phyloP scores from a whole-genome alignment of 2,113 vertebrate genomes.

The Plotosus lineatus region DNA sequence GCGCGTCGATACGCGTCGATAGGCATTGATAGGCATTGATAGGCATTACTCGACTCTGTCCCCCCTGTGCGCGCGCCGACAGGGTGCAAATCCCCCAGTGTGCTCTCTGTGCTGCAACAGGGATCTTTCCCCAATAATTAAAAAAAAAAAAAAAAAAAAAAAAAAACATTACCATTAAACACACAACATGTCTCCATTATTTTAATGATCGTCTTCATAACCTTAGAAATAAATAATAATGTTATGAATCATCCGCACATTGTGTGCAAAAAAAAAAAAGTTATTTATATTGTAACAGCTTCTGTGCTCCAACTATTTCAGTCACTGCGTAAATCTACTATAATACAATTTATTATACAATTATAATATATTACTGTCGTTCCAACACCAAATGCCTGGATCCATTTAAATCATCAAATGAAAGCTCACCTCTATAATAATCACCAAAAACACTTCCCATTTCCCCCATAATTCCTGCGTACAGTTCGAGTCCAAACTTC shows the following conservation, averaged over 20 bases:
- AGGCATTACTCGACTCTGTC: too few relatives aligned
- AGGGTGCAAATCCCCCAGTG: background rate
- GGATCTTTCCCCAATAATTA: too few relatives aligned
- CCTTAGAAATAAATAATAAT: background rate
- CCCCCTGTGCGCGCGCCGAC: background rate
- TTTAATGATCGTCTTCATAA: too few relatives aligned
- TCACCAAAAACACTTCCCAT: conserved; percentile 81
- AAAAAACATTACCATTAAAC: background rate
- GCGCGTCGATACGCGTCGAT: background rate
- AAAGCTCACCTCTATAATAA: conserved; percentile 76
- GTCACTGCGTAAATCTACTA: too few relatives aligned
- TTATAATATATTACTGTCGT: too few relatives aligned
- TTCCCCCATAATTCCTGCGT: conserved; percentile 55
- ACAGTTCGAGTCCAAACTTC: conserved; percentile 44
- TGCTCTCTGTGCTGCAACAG: background rate
- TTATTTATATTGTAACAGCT: background rate
- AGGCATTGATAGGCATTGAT: too few relatives aligned
- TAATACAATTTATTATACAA: too few relatives aligned
- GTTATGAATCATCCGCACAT: background rate
- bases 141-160: too few relatives aligned
- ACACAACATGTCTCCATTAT: background rate
- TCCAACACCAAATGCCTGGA: background rate
- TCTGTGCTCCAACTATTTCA: too few relatives aligned
- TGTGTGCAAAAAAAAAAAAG: background rate
- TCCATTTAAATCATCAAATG: background rate